Conservation (phyloP, 2,888 invertebrate species). For the Patella caerulea region DNA sequence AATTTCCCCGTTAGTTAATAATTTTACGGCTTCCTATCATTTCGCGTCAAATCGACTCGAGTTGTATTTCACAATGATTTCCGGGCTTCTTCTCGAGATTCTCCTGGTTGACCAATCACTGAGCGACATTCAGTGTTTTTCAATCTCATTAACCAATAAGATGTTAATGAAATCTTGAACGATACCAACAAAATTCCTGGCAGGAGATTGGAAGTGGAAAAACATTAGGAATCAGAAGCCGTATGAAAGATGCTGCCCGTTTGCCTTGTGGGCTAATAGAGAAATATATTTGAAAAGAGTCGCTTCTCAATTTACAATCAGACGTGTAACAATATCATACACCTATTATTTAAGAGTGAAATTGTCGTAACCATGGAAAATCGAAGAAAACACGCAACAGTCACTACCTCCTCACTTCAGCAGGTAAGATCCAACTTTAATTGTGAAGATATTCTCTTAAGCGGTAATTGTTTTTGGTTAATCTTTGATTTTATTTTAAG, state of each 20-base stretch:
- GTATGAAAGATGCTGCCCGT: conserved; percentile 11
- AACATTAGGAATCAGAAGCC: conserved; percentile 25
- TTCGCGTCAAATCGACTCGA: conserved; percentile 17
- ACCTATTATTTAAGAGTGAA: conserved; percentile 7
- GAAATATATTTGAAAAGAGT: conserved; percentile 24
- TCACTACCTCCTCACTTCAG: too few relatives aligned
- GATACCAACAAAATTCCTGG: conserved; percentile 15
- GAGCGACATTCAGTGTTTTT: conserved; percentile 15
- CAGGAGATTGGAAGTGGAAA: conserved; percentile 20
- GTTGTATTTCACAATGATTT: conserved; percentile 23
- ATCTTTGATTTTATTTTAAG: too few relatives aligned
- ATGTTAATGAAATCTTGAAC: conserved; percentile 20
- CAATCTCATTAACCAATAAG: conserved; percentile 30
- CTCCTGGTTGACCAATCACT: conserved; percentile 22
- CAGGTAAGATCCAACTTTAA: too few relatives aligned
- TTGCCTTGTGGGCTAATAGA: conserved; percentile 17
- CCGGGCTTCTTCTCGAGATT: conserved; percentile 19
- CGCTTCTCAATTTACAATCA: conserved; percentile 17
- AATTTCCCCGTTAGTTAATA: conserved; percentile 7
- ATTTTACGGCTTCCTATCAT: conserved; percentile 2
- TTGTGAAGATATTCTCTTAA: too few relatives aligned
- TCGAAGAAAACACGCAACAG: not conserved
- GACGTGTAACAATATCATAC: conserved; percentile 7
- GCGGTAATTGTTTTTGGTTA: too few relatives aligned
- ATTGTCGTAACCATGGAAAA: not conserved